phyloP scores from a whole-genome alignment of 1,140 invertebrate species.

The Bombus impatiens region DNA sequence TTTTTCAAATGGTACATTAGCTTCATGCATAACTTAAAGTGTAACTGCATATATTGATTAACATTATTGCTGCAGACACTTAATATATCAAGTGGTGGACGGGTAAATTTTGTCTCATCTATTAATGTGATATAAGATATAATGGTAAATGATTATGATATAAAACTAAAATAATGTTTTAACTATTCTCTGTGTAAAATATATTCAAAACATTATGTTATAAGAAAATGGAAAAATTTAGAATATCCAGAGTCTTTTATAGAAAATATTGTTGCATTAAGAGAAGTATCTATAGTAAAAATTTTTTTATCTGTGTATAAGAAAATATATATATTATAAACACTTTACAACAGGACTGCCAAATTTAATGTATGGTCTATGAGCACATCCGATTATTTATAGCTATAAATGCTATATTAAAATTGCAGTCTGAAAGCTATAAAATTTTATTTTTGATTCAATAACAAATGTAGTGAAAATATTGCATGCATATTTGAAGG shows the following conservation, averaged over 20 bases:
- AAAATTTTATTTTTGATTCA: constrained; percentile 17
- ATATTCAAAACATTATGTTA: constrained; percentile 18
- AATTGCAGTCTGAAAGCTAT: constrained; percentile 12
- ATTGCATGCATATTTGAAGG: constrained; percentile 9
- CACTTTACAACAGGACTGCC: constrained; percentile 23
- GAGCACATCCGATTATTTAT: not conserved
- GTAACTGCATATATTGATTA: constrained; percentile 48
- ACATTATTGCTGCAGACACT: constrained; percentile 43
- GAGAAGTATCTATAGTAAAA: constrained; percentile 16
- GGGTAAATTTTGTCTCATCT: constrained; percentile 52
- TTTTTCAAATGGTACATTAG: constrained; percentile 48
- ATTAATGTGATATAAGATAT: constrained; percentile 37
- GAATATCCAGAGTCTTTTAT: constrained; percentile 22
- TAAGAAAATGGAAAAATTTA: constrained; percentile 23
- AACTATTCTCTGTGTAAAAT: constrained; percentile 30
- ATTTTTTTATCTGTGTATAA: constrained; percentile 26
- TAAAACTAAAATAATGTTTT: constrained; percentile 37
- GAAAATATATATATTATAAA: not conserved
- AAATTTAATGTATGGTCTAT: constrained; percentile 13
- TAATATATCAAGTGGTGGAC: constrained; percentile 56
- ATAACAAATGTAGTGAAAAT: constrained; percentile 20
- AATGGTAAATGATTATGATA: constrained; percentile 26
- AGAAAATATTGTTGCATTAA: constrained; percentile 24
- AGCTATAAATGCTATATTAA: constrained; percentile 20
- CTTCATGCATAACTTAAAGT: constrained; percentile 56